Evolutionary conservation across 2,888 invertebrate genomes (phyloP).

Genomic region (Epirrhoe tristata): DNA sequence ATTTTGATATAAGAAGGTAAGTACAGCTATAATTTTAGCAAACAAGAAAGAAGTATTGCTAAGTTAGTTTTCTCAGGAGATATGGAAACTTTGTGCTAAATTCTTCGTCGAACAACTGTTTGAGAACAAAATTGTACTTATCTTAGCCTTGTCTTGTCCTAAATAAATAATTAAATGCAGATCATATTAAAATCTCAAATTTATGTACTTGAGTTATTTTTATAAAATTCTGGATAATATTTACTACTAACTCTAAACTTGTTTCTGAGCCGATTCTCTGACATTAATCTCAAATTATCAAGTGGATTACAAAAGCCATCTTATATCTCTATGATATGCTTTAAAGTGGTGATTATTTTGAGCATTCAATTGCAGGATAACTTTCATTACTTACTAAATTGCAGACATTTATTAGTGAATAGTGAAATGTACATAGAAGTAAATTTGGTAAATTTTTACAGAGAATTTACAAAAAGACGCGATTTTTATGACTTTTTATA

Average conservation of each 20-base stretch:
- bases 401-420: not conserved
- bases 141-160: not conserved
- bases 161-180: not conserved
- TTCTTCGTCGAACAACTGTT: not conserved
- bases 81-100: not conserved
- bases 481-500: not conserved
- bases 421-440: no score
- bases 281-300: no score
- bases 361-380: not conserved
- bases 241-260: not conserved
- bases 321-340: not conserved
- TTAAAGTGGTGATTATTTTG: not conserved
- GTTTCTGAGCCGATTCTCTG: not conserved
- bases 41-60: constrained; percentile 1
- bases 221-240: not conserved
- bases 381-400: not conserved
- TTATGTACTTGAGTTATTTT: not conserved
- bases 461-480: no score
- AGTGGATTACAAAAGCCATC: not conserved
- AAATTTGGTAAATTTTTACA: no score
- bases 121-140: not conserved
- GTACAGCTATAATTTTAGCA: not conserved
- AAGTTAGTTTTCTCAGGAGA: constrained; percentile 2
- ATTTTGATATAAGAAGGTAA: not conserved
- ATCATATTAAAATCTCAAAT: not conserved